These are phyloP conservation scores for Galagoides demidoff DNA, from an alignment of 2,797 vertebrate genomes.

Conservation along the genomic window DNA sequence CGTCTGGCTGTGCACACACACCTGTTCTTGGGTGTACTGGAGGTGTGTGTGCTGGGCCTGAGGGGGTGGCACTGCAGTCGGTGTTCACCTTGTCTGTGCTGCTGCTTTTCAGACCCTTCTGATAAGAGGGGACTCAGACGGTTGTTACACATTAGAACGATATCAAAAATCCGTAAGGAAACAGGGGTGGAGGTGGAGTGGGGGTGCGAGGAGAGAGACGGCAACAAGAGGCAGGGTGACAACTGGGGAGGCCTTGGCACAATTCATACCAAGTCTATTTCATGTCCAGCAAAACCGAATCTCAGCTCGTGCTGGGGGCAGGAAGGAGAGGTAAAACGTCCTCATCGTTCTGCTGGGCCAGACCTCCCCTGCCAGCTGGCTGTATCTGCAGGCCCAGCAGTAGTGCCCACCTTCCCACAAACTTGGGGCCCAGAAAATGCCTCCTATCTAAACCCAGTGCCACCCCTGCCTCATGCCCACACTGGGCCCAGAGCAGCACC, in stretches of 20 bases:
- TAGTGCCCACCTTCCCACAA: not conserved
- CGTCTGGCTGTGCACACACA: not conserved
- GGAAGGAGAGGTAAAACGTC: not conserved
- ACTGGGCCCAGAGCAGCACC: not conserved
- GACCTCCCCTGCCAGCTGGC: not conserved
- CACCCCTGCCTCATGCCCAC: not conserved
- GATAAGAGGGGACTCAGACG: slow-evolving; percentile 41
- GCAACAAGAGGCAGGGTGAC: slow-evolving; percentile 74
- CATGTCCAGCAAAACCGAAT: slow-evolving; percentile 62
- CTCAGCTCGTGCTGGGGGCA: slow-evolving; percentile 31
- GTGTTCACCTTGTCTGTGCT: not conserved
- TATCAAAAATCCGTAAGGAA: slow-evolving; percentile 78
- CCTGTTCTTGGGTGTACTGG: not conserved
- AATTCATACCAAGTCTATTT: slow-evolving; percentile 58
- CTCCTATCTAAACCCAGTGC: not conserved
- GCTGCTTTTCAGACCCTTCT: slow-evolving; percentile 55
- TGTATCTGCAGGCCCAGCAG: not conserved
- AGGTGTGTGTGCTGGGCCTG: not conserved
- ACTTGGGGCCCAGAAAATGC: not conserved
- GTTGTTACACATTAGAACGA: slow-evolving; percentile 68
- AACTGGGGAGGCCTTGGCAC: slow-evolving; percentile 69
- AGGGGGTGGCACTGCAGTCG: not conserved
- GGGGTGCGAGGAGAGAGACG: slow-evolving; percentile 46
- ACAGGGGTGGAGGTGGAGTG: slow-evolving; percentile 46
- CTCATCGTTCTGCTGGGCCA: not conserved